Conservation (phyloP, 2,797 vertebrate genomes). For the Oreonectes daqikongensis region DNA sequence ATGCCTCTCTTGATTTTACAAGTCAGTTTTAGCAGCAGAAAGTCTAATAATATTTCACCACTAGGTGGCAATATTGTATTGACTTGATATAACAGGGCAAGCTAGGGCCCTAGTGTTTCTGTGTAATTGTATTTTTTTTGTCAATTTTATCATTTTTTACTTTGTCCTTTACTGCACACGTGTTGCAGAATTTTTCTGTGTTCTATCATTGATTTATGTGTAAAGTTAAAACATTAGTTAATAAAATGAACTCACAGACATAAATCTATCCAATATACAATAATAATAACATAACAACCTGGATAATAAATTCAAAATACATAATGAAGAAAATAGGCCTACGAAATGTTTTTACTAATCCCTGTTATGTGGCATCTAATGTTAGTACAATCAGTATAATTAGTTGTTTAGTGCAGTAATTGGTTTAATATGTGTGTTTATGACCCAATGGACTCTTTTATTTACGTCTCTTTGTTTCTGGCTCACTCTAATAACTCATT, state of each 20-base stretch:
- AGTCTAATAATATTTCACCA: slow-evolving; percentile 20
- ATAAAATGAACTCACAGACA: not conserved
- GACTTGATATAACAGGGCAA: not conserved
- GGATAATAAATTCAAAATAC: not conserved
- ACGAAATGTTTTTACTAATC: slow-evolving; percentile 15
- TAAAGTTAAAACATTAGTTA: not conserved
- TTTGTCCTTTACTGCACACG: no score
- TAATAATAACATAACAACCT: not conserved
- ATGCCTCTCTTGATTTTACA: no score
- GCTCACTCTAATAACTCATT: slow-evolving; percentile 30
- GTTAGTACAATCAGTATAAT: slow-evolving; percentile 12
- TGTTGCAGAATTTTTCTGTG: not conserved
- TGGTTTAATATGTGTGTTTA: slow-evolving; percentile 28
- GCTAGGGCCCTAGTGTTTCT: no score
- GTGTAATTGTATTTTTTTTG: no score
- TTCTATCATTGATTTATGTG: not conserved
- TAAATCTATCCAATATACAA: not conserved
- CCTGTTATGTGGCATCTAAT: slow-evolving; percentile 11
- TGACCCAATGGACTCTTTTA: slow-evolving; percentile 9
- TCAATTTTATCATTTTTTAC: not conserved
- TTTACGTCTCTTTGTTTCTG: slow-evolving; percentile 17
- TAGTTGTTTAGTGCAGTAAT: slow-evolving; percentile 30
- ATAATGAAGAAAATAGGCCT: not conserved
- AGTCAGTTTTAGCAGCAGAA: no score
- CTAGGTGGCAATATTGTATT: slow-evolving; percentile 49